Conservation (phyloP, 2,113 vertebrate species). For the Arenaria interpres region DNA sequence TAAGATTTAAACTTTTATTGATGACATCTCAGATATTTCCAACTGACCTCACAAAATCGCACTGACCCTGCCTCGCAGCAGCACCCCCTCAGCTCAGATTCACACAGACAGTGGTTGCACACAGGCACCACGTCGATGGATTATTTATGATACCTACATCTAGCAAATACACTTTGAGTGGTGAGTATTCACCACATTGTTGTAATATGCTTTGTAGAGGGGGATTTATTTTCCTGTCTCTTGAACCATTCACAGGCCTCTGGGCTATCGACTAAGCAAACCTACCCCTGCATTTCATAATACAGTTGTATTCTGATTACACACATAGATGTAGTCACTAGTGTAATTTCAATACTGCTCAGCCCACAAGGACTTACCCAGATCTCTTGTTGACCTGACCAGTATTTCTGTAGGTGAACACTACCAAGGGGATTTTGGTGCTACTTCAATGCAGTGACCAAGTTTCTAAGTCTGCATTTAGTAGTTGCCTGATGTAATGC, state of each 20-base stretch:
- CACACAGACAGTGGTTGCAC: neutral
- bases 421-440: neutral
- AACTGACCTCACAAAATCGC: neutral
- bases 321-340: neutral
- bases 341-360: neutral
- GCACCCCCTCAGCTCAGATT: neutral
- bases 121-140: rapidly evolving
- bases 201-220: neutral
- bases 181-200: neutral
- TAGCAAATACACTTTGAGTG: neutral
- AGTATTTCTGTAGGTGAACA: neutral
- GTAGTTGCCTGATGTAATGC: neutral
- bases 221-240: neutral
- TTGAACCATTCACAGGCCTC: neutral
- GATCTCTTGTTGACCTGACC: neutral
- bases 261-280: neutral
- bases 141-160: neutral
- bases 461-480: neutral
- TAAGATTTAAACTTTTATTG: neutral
- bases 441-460: neutral
- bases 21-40: neutral
- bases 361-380: neutral
- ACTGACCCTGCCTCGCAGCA: neutral
- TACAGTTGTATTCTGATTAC: neutral
- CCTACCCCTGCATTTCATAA: neutral